Evolutionary conservation across 2,888 invertebrate genomes (phyloP).

Genomic region (Apamea sordens): DNA sequence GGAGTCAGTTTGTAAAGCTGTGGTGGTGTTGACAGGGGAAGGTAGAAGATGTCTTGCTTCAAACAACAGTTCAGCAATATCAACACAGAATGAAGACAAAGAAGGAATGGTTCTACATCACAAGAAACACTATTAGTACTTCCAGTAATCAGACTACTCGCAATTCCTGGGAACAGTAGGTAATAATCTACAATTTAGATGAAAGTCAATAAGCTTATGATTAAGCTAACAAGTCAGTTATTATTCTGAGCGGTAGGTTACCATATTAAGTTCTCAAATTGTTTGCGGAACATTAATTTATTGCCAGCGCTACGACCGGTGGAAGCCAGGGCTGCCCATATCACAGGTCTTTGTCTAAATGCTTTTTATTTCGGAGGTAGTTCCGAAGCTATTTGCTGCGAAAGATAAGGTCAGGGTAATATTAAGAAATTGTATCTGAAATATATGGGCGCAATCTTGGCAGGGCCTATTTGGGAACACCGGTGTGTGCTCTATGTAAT

Average conservation of each 20-base stretch:
- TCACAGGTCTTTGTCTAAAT: slow-evolving; percentile 30
- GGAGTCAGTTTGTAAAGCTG: slow-evolving; percentile 6
- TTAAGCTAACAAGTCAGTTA: slow-evolving; percentile 26
- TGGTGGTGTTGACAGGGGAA: neutral
- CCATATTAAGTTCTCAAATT: slow-evolving; percentile 34
- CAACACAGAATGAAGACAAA: neutral
- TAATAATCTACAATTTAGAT: slow-evolving; percentile 14
- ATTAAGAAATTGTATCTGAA: slow-evolving; percentile 38
- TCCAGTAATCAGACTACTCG: slow-evolving; percentile 1
- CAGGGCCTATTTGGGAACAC: neutral
- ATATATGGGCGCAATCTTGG: slow-evolving; percentile 14
- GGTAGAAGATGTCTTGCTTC: neutral
- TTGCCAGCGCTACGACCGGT: slow-evolving; percentile 12
- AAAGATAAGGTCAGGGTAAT: slow-evolving; percentile 45
- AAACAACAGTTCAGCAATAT: neutral
- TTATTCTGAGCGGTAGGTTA: slow-evolving; percentile 12
- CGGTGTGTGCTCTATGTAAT: neutral
- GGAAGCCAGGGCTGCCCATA: slow-evolving; percentile 33
- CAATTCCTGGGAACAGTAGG: neutral
- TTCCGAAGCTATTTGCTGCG: slow-evolving; percentile 24
- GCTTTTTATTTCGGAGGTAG: slow-evolving; percentile 25
- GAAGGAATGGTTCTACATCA: neutral
- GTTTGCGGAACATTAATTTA: slow-evolving; percentile 48
- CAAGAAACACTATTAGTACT: neutral
- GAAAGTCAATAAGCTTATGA: slow-evolving; percentile 21